Percentiles rank a stretch among this genome's conserved stretches.
phyloP scores from a whole-genome alignment of 2,888 invertebrate species.

The Stenchaetothrips biformis region DNA sequence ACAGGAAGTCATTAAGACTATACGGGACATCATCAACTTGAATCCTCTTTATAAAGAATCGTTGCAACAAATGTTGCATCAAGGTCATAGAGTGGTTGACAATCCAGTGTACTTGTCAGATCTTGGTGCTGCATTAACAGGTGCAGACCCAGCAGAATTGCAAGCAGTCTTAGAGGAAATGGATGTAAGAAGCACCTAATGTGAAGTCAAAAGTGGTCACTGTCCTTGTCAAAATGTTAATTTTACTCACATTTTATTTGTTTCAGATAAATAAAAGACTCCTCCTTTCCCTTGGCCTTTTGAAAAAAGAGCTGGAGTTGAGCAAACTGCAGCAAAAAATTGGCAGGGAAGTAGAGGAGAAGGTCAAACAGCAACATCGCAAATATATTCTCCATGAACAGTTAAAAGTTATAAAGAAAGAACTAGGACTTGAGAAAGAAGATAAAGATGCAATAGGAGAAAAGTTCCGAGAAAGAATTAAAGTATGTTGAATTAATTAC shows the following conservation, averaged over 20 bases:
- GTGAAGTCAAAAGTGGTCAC: background rate
- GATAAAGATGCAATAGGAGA: constrained; percentile 99
- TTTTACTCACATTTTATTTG: constrained; percentile 33
- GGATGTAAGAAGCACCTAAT: constrained; percentile 61
- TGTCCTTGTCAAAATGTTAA: background rate
- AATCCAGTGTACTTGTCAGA: constrained; percentile 97
- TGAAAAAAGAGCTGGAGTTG: constrained; percentile 95
- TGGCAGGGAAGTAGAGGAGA: constrained; percentile 95
- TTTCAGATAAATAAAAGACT: constrained; percentile 86
- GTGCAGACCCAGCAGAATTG: constrained; percentile 84
- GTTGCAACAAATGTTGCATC: constrained; percentile 95
- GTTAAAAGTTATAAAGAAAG: constrained; percentile 96
- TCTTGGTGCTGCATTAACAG: constrained; percentile 90
- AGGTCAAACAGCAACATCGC: constrained; percentile 96
- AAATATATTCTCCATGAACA: constrained; percentile 98
- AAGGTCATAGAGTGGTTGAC: constrained; percentile 93
- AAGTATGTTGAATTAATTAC: constrained; percentile 46
- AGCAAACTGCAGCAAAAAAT: constrained; percentile 97
- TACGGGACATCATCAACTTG: constrained; percentile 93
- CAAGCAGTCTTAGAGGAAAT: constrained; percentile 92
- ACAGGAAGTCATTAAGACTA: constrained; percentile 95
- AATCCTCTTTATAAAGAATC: constrained; percentile 97
- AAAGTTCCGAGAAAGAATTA: constrained; percentile 86
- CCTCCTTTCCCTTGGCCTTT: constrained; percentile 78
- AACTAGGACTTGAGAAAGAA: constrained; percentile 96